A percentile compares a stretch with the other conserved stretches of the same genome.
phyloP scores from a whole-genome alignment of 2,113 vertebrate species.

The Rhombomys opimus region DNA sequence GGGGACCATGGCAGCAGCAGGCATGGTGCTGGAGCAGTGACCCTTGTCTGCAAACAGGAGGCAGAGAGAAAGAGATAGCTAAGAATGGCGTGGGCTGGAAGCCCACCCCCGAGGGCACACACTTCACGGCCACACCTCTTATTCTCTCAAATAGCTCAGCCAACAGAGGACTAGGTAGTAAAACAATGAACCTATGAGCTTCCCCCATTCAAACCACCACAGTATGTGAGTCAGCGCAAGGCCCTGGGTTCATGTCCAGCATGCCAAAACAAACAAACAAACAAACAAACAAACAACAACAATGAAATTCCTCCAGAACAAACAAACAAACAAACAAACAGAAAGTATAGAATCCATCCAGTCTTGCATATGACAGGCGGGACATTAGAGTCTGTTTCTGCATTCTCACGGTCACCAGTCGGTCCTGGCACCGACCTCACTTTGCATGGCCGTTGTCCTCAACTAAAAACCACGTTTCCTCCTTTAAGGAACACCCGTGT shows the following conservation, averaged over 20 bases:
- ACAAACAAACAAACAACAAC: too few species aligned
- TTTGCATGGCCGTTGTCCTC: background rate
- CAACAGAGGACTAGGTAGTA: background rate
- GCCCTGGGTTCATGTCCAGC: background rate
- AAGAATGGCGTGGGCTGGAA: background rate
- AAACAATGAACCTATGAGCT: background rate
- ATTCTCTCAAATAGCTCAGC: background rate
- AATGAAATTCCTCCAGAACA: background rate
- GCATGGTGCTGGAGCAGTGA: background rate
- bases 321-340: too few species aligned
- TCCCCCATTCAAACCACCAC: background rate
- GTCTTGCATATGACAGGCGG: background rate
- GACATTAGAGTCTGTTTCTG: background rate
- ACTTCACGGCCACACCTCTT: too few species aligned
- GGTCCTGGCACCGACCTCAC: accelerated
- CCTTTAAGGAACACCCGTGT: background rate
- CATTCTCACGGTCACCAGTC: accelerated
- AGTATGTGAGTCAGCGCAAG: background rate
- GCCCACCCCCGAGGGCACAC: background rate
- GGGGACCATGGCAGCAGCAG: background rate
- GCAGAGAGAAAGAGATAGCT: background rate
- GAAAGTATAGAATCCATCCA: background rate
- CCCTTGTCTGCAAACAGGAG: background rate
- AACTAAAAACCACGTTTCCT: background rate
- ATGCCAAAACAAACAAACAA: background rate